Conservation (phyloP, 1,140 invertebrate species). For the Lepidurus apus region DNA sequence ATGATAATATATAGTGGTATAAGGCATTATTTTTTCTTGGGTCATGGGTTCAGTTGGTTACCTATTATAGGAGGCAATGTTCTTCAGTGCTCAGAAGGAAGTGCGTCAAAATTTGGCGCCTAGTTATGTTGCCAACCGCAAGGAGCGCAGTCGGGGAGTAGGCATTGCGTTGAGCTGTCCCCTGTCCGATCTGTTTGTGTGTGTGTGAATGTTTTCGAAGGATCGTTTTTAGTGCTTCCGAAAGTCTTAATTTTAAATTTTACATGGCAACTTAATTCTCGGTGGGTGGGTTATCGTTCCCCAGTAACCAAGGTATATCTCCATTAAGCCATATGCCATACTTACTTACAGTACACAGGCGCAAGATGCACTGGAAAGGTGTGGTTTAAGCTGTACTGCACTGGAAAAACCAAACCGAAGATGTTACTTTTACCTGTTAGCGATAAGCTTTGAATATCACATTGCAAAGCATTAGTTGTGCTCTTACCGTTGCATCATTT, state of each 20-base stretch:
- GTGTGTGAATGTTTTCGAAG: neutral
- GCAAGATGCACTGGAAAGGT: too few relatives aligned
- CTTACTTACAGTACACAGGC: too few relatives aligned
- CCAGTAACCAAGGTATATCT: neutral
- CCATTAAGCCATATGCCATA: neutral
- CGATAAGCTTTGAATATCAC: too few relatives aligned
- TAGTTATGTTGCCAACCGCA: neutral
- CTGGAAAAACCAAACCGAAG: too few relatives aligned
- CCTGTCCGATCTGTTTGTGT: neutral
- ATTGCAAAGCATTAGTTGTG: too few relatives aligned
- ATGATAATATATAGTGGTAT: neutral
- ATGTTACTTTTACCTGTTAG: too few relatives aligned
- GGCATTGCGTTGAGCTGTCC: neutral
- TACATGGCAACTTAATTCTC: neutral
- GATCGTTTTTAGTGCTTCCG: neutral
- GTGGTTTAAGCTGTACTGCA: too few relatives aligned
- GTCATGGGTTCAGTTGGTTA: neutral
- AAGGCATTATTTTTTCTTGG: neutral
- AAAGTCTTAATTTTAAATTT: neutral
- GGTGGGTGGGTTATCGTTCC: neutral
- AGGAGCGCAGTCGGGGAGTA: neutral
- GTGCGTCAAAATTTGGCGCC: neutral
- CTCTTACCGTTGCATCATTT: too few relatives aligned
- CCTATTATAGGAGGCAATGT: neutral
- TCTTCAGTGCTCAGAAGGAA: neutral